phyloP scores from a whole-genome alignment of 1,140 invertebrate species.

The Pseudomyrmex gracilis region DNA sequence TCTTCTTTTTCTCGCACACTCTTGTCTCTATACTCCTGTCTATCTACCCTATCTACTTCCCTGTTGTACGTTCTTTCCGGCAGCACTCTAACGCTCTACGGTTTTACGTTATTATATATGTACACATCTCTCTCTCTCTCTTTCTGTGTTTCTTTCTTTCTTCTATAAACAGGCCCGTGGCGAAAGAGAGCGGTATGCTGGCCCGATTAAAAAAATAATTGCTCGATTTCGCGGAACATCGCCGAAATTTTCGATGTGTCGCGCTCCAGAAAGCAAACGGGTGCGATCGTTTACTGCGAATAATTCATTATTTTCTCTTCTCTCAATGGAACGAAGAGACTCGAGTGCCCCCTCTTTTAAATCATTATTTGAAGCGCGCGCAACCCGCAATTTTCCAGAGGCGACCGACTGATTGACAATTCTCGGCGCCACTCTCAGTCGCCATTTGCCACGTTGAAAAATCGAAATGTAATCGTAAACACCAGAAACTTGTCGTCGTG shows the following conservation, averaged over 20 bases:
- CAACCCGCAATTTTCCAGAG: constrained; percentile 19
- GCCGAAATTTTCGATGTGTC: constrained; percentile 43
- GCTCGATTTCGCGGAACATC: constrained; percentile 25
- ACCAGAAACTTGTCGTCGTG: constrained; percentile 45
- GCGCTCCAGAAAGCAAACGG: constrained; percentile 29
- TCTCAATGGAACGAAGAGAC: background rate
- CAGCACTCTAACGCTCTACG: constrained; percentile 42
- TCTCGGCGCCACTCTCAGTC: constrained; percentile 61
- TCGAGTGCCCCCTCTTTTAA: background rate
- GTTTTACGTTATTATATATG: constrained; percentile 48
- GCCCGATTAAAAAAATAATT: constrained; percentile 69
- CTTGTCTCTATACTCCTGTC: constrained; percentile 23
- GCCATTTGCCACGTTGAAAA: constrained; percentile 65
- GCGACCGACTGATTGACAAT: constrained; percentile 23
- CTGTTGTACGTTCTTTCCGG: constrained; percentile 53
- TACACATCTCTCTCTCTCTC: too few relatives aligned
- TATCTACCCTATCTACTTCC: constrained; percentile 8
- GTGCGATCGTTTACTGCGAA: background rate
- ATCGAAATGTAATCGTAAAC: constrained; percentile 62
- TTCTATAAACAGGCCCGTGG: constrained; percentile 55
- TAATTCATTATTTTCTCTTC: background rate
- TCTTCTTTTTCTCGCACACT: constrained; percentile 20
- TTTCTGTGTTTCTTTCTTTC: background rate
- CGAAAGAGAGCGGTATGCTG: constrained; percentile 65
- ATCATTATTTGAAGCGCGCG: background rate